Conservation (phyloP, 1,140 invertebrate genomes). For the Coenobita brevimanus region DNA sequence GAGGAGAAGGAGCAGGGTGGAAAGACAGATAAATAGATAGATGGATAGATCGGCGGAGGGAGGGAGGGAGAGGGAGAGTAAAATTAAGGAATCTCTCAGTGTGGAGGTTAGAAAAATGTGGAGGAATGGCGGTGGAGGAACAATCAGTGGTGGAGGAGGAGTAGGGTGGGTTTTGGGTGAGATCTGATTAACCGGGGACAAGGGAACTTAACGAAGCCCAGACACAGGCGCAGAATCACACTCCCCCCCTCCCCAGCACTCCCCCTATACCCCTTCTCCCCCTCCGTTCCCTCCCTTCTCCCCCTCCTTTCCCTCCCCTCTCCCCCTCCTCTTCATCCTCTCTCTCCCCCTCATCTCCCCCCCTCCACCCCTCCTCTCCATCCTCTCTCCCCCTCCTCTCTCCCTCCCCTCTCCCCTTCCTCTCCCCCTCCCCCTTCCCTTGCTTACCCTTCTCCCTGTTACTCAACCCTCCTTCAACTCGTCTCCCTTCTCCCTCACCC, state of each 20-base stretch:
- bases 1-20: background rate
- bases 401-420: background rate
- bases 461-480: too few species aligned
- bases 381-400: background rate
- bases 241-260: background rate
- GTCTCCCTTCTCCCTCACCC: too few species aligned
- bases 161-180: conserved; percentile 34
- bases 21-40: background rate
- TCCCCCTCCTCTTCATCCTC: background rate
- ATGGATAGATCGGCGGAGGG: background rate
- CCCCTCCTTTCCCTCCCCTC: background rate
- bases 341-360: background rate
- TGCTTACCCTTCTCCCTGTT: too few species aligned
- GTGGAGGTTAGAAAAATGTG: conserved; percentile 9
- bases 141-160: conserved; percentile 5
- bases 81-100: too few species aligned
- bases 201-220: conserved; percentile 47
- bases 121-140: background rate
- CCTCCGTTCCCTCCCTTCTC: background rate
- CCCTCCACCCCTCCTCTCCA: background rate
- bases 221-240: background rate
- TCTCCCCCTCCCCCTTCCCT: background rate
- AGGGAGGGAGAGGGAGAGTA: background rate
- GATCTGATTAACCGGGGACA: conserved; percentile 56
- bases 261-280: too few species aligned